Conservation (phyloP, 1,140 invertebrate species). For the Ostrea denselamellosa region DNA sequence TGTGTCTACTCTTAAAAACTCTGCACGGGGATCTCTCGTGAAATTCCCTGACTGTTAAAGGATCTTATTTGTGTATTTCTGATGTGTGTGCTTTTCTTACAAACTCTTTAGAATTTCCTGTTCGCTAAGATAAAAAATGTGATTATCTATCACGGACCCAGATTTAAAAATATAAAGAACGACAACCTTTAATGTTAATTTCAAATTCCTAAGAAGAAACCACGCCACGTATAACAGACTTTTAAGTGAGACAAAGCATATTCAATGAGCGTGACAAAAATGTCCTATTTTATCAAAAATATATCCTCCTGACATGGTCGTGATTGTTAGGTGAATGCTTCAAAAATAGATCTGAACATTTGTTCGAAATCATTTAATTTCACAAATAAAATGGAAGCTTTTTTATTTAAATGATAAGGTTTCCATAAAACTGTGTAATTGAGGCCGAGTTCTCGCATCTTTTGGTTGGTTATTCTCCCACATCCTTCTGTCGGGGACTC, state of each 20-base stretch:
- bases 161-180: conserved; percentile 5
- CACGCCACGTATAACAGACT: too few species aligned
- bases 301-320: neutral
- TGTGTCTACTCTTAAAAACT: neutral
- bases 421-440: neutral
- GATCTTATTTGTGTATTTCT: neutral
- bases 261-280: too few species aligned
- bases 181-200: neutral
- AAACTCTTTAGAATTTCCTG: neutral
- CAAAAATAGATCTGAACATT: neutral
- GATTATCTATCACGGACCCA: neutral
- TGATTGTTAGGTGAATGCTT: neutral
- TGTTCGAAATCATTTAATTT: neutral
- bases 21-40: neutral
- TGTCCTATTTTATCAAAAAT: neutral
- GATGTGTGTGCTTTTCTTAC: neutral
- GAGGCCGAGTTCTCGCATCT: neutral
- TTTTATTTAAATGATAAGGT: neutral
- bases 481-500: neutral
- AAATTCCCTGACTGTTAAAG: neutral
- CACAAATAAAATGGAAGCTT: neutral
- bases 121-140: neutral
- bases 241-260: too few species aligned
- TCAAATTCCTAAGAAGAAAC: too few species aligned
- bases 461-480: neutral